Percentiles rank a stretch among this genome's conserved stretches.
These are phyloP conservation scores for Solea solea DNA, from an alignment of 2,113 vertebrate species.

Conservation along the genomic window DNA sequence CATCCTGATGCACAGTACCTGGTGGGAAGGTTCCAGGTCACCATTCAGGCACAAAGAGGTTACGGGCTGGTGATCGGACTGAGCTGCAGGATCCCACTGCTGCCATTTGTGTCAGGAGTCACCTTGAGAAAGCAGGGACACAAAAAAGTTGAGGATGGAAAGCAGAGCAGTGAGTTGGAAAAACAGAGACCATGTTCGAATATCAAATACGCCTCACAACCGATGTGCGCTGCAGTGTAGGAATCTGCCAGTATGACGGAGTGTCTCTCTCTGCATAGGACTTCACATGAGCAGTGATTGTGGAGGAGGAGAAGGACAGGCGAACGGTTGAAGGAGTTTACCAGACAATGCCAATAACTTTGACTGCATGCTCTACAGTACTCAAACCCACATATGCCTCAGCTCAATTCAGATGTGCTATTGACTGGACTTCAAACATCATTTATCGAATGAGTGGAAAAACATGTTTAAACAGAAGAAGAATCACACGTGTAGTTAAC, in stretches of 20 bases:
- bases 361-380: no score
- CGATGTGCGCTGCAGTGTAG: conserved; percentile 3
- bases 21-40: conserved; percentile 17
- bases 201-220: conserved; percentile 25
- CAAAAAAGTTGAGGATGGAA: background rate
- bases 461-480: no score
- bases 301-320: background rate
- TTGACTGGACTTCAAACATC: background rate
- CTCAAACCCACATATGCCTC: background rate
- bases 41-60: background rate
- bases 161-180: conserved; percentile 17
- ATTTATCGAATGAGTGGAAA: no score
- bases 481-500: no score
- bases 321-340: background rate
- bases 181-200: conserved; percentile 9
- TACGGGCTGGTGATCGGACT: background rate
- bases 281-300: background rate
- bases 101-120: conserved; percentile 23
- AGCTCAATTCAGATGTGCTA: background rate
- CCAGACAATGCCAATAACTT: background rate
- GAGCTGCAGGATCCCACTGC: conserved; percentile 2
- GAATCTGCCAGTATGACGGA: background rate
- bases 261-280: background rate
- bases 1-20: background rate
- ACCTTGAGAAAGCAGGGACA: conserved; percentile 20